Conservation (phyloP, 2,888 invertebrate genomes). For the Tubulanus polymorphus region DNA sequence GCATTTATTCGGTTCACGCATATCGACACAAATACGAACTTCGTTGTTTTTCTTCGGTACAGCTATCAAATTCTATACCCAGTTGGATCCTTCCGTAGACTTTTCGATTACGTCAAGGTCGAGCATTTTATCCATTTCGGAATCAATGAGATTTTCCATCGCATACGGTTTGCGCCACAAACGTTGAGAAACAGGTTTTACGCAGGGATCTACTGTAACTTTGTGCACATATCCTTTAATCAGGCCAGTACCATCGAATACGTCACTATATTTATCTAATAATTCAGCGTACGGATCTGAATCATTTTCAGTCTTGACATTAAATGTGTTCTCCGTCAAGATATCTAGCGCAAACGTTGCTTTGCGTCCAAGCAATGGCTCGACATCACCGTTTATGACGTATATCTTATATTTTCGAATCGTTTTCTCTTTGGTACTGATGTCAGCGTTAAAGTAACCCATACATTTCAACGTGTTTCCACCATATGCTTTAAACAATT, state of each 20-base stretch:
- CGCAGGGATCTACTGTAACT: neutral
- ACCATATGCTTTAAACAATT: neutral
- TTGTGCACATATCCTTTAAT: neutral
- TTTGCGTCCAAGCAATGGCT: neutral
- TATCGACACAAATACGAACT: neutral
- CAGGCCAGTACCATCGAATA: neutral
- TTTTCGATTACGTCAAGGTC: neutral
- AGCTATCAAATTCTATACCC: neutral
- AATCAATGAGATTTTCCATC: neutral
- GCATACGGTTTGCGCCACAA: neutral
- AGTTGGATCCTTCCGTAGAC: neutral
- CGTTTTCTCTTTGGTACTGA: too few species aligned
- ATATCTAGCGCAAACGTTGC: neutral
- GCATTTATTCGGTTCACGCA: neutral
- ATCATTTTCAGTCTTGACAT: neutral
- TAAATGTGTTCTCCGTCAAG: neutral
- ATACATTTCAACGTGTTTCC: neutral
- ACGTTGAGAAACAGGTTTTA: neutral
- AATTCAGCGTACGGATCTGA: neutral
- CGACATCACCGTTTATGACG: neutral
- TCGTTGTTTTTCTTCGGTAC: conserved; percentile 1
- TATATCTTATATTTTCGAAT: too few species aligned
- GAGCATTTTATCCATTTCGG: neutral
- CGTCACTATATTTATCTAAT: neutral
- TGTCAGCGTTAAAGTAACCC: neutral